phyloP scores from a whole-genome alignment of 2,113 vertebrate species.

The Apodemus sylvaticus region DNA sequence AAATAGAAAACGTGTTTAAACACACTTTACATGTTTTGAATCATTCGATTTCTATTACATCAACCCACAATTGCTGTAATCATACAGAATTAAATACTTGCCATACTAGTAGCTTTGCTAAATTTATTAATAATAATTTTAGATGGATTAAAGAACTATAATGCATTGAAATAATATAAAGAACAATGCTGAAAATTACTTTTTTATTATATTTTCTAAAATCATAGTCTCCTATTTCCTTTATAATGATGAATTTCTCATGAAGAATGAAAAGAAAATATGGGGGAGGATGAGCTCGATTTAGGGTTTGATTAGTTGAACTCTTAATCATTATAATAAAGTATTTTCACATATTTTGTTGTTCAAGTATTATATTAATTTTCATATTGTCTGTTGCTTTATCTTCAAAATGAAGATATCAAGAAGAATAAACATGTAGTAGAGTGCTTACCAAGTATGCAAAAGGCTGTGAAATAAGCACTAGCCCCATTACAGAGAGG shows the following conservation, averaged over 20 bases:
- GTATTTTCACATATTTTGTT: neutral
- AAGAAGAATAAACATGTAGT: neutral
- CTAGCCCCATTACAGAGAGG: neutral
- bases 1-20: neutral
- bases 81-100: neutral
- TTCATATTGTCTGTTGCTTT: neutral
- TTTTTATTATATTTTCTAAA: constrained; percentile 3
- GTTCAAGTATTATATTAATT: neutral
- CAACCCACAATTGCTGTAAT: neutral
- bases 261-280: neutral
- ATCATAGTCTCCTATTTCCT: neutral
- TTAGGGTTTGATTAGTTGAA: neutral
- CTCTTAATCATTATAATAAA: neutral
- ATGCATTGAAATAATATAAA: neutral
- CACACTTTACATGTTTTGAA: neutral
- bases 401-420: neutral
- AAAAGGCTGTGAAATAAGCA: neutral
- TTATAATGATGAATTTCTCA: neutral
- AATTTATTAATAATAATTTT: neutral
- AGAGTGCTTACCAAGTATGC: neutral
- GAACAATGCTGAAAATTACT: neutral
- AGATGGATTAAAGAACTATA: neutral
- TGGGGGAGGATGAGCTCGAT: neutral
- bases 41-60: neutral
- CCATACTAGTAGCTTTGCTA: neutral